These are phyloP conservation scores for Eulemur mongoz DNA, from an alignment of 2,797 vertebrate species.

Conservation along the genomic window DNA sequence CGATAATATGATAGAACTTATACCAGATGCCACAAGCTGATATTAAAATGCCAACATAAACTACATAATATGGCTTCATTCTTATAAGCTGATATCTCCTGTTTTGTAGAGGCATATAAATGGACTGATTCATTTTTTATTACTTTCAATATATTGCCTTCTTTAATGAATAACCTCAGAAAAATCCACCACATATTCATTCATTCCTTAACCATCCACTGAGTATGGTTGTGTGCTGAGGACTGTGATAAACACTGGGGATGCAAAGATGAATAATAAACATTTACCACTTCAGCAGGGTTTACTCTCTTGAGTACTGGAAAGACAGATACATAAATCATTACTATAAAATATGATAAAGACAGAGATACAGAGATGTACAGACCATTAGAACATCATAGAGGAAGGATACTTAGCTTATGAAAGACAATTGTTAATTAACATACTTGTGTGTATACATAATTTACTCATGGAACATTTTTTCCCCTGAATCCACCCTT, in stretches of 20 bases:
- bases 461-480: background rate
- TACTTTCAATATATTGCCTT: background rate
- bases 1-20: background rate
- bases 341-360: background rate
- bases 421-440: background rate
- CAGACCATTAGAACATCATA: background rate
- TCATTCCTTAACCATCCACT: background rate
- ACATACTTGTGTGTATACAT: background rate
- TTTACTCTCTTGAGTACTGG: background rate
- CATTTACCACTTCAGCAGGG: background rate
- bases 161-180: background rate
- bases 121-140: background rate
- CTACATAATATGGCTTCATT: background rate
- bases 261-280: background rate
- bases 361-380: background rate
- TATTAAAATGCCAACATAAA: slow-evolving; percentile 1
- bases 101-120: background rate
- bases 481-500: background rate
- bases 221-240: background rate
- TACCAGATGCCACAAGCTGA: background rate
- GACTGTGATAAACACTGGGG: background rate
- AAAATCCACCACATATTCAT: background rate
- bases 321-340: background rate
- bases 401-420: background rate
- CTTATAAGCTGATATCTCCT: background rate